Conservation (phyloP, 2,113 vertebrate genomes). For the Cephalopholis sonnerati region DNA sequence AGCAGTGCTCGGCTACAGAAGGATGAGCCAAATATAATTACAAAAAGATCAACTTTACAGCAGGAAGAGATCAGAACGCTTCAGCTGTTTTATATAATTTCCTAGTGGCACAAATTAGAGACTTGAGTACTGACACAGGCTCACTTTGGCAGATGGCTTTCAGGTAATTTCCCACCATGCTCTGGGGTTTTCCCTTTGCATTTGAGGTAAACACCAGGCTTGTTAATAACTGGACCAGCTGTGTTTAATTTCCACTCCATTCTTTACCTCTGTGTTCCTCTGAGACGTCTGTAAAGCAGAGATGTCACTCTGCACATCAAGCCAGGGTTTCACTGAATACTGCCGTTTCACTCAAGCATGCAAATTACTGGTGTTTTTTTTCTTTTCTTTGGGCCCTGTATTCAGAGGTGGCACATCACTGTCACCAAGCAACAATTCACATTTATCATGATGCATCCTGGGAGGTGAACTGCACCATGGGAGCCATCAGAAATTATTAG, state of each 20-base stretch:
- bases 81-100: neutral
- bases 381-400: neutral
- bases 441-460: constrained; percentile 45
- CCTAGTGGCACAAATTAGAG: neutral
- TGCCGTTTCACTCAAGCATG: neutral
- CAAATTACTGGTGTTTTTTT: neutral
- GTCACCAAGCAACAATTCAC: constrained; percentile 27
- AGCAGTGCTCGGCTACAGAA: neutral
- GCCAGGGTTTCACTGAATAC: fast-evolving
- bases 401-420: neutral
- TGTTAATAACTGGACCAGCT: constrained; percentile 34
- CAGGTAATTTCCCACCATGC: constrained; percentile 6
- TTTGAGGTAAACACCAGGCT: constrained; percentile 17
- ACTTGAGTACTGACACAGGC: neutral
- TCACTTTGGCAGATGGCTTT: constrained; percentile 2
- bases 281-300: neutral
- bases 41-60: neutral
- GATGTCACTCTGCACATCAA: constrained; percentile 14
- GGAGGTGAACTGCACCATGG: constrained; percentile 40
- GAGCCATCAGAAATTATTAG: constrained; percentile 40
- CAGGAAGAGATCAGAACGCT: neutral
- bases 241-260: neutral
- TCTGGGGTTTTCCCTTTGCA: neutral
- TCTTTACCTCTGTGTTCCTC: neutral
- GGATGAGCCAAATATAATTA: neutral